These are phyloP conservation scores for Ichneumoninae sp. DNA, from an alignment of 2,888 invertebrate genomes.

Conservation along the genomic window DNA sequence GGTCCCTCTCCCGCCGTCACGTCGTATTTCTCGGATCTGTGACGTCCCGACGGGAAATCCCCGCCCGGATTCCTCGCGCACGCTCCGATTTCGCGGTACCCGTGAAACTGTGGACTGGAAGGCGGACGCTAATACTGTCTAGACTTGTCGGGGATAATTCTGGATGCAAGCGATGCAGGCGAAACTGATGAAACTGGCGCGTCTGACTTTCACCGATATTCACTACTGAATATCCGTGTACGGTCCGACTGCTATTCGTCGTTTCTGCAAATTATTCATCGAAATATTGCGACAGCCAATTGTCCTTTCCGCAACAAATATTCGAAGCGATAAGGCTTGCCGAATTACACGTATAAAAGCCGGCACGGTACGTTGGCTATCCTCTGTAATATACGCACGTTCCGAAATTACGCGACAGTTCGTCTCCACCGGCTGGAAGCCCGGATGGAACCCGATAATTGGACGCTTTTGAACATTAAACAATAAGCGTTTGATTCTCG, in stretches of 20 bases:
- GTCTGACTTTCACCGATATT: constrained; percentile 12
- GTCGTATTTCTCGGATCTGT: constrained; percentile 13
- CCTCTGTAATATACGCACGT: background rate
- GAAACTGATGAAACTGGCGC: background rate
- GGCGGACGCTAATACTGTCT: background rate
- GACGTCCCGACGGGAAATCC: constrained; percentile 7
- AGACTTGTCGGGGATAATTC: constrained; percentile 33
- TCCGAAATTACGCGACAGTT: background rate
- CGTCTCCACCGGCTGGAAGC: background rate
- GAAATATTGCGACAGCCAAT: background rate
- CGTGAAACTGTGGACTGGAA: background rate
- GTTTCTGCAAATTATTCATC: background rate
- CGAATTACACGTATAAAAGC: background rate
- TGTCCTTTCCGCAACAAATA: background rate
- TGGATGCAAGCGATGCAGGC: background rate
- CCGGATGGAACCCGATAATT: background rate
- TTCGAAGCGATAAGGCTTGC: background rate
- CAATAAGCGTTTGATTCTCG: constrained; percentile 5
- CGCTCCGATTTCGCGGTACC: background rate
- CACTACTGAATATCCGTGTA: constrained; percentile 2
- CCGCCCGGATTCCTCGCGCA: background rate
- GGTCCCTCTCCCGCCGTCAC: background rate
- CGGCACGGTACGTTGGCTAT: background rate
- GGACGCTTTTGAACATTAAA: background rate
- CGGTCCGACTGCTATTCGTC: background rate